These are phyloP conservation scores for Pomacea maculata DNA, from an alignment of 1,140 invertebrate species.

Conservation along the genomic window DNA sequence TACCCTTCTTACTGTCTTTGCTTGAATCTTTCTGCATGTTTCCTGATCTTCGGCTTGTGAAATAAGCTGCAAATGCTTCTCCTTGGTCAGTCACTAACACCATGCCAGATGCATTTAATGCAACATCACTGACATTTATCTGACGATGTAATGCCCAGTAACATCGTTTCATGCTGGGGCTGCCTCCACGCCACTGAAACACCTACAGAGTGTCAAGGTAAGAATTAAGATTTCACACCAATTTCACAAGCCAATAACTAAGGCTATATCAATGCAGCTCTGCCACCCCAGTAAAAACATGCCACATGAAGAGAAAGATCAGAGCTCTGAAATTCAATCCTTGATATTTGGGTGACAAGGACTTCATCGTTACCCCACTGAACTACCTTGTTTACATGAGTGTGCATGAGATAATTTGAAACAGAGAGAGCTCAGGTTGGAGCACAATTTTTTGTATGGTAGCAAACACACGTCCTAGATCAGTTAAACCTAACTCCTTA, in stretches of 20 bases:
- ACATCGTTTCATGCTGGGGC: constrained; percentile 71
- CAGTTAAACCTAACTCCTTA: too few relatives aligned
- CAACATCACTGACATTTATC: constrained; percentile 70
- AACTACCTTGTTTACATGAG: too few relatives aligned
- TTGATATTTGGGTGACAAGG: too few relatives aligned
- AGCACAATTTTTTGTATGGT: too few relatives aligned
- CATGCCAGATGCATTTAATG: constrained; percentile 69
- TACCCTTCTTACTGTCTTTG: constrained; percentile 26
- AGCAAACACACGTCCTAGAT: too few relatives aligned
- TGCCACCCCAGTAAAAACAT: constrained; percentile 1
- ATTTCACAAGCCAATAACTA: neutral
- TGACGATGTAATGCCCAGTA: constrained; percentile 72
- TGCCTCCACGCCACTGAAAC: constrained; percentile 74
- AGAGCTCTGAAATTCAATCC: too few relatives aligned
- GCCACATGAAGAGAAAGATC: neutral
- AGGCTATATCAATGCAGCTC: neutral
- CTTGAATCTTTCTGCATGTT: constrained; percentile 27
- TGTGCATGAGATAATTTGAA: too few relatives aligned
- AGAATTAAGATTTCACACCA: neutral
- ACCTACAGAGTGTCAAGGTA: constrained; percentile 41
- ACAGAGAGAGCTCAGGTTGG: too few relatives aligned
- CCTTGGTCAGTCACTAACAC: constrained; percentile 74
- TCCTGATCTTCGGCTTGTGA: constrained; percentile 34
- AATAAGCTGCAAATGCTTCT: constrained; percentile 73
- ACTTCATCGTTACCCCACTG: too few relatives aligned